Evolutionary conservation across 2,113 vertebrate species (phyloP).

Genomic region (Campylomormyrus tamandua): DNA sequence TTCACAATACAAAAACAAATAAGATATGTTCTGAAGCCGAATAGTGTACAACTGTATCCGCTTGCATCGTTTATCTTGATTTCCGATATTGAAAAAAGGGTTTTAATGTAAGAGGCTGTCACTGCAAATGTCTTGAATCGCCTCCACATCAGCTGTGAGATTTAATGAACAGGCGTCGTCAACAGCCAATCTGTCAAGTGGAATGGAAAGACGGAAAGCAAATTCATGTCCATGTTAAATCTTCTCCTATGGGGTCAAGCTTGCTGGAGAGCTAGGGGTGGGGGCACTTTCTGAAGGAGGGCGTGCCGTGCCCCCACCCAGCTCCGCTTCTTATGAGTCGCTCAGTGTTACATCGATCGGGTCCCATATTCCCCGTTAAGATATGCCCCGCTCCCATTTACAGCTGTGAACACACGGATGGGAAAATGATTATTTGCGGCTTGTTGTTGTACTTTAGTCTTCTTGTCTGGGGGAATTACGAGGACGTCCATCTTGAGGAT

Average conservation of each 20-base stretch:
- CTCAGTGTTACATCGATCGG: too few species aligned
- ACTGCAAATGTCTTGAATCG: neutral
- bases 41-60: neutral
- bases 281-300: neutral
- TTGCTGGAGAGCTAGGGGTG: neutral
- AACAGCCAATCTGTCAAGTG: neutral
- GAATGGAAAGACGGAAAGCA: neutral
- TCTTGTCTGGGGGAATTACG: neutral
- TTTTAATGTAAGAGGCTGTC: neutral
- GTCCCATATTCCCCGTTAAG: neutral
- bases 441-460: conserved; percentile 6
- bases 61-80: neutral
- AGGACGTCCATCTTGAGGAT: neutral
- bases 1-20: neutral
- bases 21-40: neutral
- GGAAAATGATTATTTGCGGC: neutral
- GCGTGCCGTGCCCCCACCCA: neutral
- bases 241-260: neutral
- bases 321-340: neutral
- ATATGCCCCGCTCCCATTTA: neutral
- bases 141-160: neutral
- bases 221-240: neutral
- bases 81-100: neutral
- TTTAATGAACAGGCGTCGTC: neutral
- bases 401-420: neutral